Base-by-base conservation (phyloP, 1,140 invertebrate genomes). In the Acromyrmex echinatior region DNA sequence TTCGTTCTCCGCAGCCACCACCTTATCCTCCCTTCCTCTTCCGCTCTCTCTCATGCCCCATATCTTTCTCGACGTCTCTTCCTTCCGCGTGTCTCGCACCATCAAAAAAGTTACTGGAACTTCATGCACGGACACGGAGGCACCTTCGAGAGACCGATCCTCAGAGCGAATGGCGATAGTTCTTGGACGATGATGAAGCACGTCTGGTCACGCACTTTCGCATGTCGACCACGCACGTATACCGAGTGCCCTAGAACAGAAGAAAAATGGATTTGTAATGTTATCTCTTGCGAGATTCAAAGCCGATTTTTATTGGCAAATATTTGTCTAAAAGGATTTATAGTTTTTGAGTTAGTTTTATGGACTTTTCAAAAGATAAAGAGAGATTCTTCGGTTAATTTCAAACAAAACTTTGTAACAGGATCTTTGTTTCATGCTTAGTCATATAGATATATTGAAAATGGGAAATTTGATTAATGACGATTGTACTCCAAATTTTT, bases 151-250 rank as follows among this genome's bases (percentile, higher is more conserved):
- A 18, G 70, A 68, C 49, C 49, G 45, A 74, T 60, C 65, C 31
- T 4, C 16, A 3, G 16, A 39, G 14, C n/a, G 76, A 25, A 31
- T 28, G 35, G 35, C 35, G 39, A 7, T 45, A 73, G 53, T 49
- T 84, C 10, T n/a, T 25, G 56, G 70, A 62, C 70, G 35, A 82
- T 74, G 80, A 84, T 63, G 70, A 18, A 84, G 56, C 28, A 21
- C 70, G 9, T 4, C 39, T 5, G 49, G 56, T 84, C 80, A 84
- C 80, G 80, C 70, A 74, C 70, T 74, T 84, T 51, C 56, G 58
- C 80, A 45, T 82, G 80, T 74, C 25, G 39, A 9, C 16, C 66
- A 31, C 21, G 28, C 9, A 4, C 16, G 16, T 7, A 10, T 28
- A 39, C 39, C 35, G 25, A 49, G 14, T 56, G 65, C n/a, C 65